These are phyloP conservation scores for Cerastis rubricosa DNA, from an alignment of 2,888 invertebrate species.

Conservation along the genomic window DNA sequence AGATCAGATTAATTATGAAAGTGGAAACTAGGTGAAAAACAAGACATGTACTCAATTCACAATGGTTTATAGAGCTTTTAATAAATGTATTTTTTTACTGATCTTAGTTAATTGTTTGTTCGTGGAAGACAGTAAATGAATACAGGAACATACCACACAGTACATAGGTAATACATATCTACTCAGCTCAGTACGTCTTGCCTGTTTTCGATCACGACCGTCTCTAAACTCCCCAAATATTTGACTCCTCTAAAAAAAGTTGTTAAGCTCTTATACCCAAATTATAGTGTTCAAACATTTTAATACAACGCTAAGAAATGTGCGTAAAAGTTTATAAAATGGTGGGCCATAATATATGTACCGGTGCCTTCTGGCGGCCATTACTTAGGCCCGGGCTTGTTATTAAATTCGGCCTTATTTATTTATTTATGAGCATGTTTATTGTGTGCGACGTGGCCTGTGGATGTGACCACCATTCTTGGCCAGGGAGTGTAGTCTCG, in stretches of 20 bases:
- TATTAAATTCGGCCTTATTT: slow-evolving; percentile 90
- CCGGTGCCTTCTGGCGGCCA: slow-evolving; percentile 88
- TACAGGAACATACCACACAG: background rate
- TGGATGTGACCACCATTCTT: slow-evolving; percentile 61
- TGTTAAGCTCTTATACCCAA: slow-evolving; percentile 78
- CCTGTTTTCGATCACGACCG: slow-evolving; percentile 50
- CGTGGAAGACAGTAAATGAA: background rate
- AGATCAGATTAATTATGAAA: background rate
- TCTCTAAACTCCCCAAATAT: slow-evolving; percentile 69
- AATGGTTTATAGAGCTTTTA: background rate
- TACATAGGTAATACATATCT: slow-evolving; percentile 11
- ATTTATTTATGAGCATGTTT: slow-evolving; percentile 87
- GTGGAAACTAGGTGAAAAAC: background rate
- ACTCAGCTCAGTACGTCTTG: slow-evolving; percentile 14
- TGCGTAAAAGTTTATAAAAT: slow-evolving; percentile 87
- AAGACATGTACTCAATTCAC: background rate
- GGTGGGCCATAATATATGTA: slow-evolving; percentile 86
- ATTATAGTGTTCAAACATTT: slow-evolving; percentile 89
- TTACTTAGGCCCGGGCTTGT: slow-evolving; percentile 87
- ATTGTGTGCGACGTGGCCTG: slow-evolving; percentile 73
- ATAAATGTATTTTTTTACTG: background rate
- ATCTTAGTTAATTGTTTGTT: background rate
- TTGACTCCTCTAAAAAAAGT: slow-evolving; percentile 80
- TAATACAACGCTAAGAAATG: slow-evolving; percentile 88
- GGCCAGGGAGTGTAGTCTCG: slow-evolving; percentile 9